phyloP scores from a whole-genome alignment of 2,888 invertebrate genomes.

The Dryococelus australis region DNA sequence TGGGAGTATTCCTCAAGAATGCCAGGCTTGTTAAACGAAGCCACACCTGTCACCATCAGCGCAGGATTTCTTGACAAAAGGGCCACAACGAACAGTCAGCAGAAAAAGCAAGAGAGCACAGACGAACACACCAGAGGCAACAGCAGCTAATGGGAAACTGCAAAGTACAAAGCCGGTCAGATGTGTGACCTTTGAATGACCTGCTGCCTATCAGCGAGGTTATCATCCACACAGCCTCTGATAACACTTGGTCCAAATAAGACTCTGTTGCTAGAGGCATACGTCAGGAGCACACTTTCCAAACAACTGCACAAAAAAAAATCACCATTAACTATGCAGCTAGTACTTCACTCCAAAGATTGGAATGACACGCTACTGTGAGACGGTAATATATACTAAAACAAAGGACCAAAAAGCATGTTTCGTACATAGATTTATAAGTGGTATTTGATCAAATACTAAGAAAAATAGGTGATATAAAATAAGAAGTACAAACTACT shows the following conservation, averaged over 20 bases:
- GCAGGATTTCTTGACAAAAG: not conserved
- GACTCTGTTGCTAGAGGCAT: not conserved
- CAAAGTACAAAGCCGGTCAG: not conserved
- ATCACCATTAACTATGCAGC: no score
- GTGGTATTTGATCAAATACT: no score
- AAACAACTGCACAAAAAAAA: no score
- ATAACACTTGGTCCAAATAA: not conserved
- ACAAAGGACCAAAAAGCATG: no score
- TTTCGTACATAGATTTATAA: no score
- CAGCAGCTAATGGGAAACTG: not conserved
- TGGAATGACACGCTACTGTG: no score
- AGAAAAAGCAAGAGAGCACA: not conserved
- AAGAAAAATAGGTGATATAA: no score
- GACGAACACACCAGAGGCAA: not conserved
- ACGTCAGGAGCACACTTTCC: not conserved
- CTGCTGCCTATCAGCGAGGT: not conserved
- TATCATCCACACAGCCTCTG: not conserved
- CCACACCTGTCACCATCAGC: not conserved
- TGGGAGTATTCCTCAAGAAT: not conserved
- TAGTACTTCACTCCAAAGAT: no score
- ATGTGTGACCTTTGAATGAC: not conserved
- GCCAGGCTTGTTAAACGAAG: not conserved
- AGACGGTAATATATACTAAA: no score
- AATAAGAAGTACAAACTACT: no score
- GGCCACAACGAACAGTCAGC: not conserved